Evolutionary conservation across 2,113 vertebrate genomes (phyloP), one percentile per base, ranked within the genome.

Genomic region (Hoplias malabaricus): DNA sequence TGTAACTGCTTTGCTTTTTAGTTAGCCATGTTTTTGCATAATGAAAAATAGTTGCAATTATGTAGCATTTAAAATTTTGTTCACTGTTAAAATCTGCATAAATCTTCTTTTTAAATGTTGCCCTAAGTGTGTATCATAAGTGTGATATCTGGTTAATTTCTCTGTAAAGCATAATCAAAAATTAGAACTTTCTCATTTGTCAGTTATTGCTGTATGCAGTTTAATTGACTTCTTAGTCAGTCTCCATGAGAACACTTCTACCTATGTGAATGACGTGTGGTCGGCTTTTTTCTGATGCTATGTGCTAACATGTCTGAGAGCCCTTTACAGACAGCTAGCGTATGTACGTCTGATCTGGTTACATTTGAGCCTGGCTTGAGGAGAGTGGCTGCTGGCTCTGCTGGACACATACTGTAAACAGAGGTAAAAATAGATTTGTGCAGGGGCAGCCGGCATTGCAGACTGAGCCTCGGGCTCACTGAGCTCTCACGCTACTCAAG

Each of bases 341-440:
- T 80, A 80, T 86, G 83, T 79, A 62, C 61, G 63, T 70, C 48
- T 63, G 56, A 66, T 89, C 87, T 83, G 63, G 75, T 90, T 90
- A 87, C 85, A 85, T 83, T 81, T 81, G 72, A 53, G 34, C 73
- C 73, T 70, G 83, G 67, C 83, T n/a, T 61, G 59, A 27, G 50
- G 38, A 72, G 62, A 36, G 23, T 7, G 79, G 79, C 77, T 85
- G 84, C 84, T 87, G 69, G 74, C 38, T 70, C n/a, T 84, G 80
- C 80, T 77, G 83, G 85, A 87, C 77, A 8, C 88, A 88, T 92
- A 90, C 89, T 88, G 90, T 89, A 90, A 85, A 86, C 83, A 21
- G 80, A 65, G 84, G 86, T 92, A 92, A 90, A 92, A 93, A 93
- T 92, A 93, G 85, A 83, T 83, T 65, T 83, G 73, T 85, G 77